Evolutionary conservation across 2,113 vertebrate genomes (phyloP).

Genomic region (Phalacrocorax aristotelis): DNA sequence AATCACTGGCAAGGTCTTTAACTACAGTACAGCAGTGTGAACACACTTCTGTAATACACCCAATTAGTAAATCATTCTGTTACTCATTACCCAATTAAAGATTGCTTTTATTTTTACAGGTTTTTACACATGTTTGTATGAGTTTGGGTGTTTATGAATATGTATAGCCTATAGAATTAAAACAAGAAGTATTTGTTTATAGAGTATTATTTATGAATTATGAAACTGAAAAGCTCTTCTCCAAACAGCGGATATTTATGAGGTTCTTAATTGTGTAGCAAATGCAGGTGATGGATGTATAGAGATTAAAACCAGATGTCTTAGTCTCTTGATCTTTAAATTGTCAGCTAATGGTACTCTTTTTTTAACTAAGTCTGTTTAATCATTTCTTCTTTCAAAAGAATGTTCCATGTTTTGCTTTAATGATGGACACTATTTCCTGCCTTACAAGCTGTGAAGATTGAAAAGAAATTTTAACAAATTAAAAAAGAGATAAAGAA

Average conservation of each 20-base stretch:
- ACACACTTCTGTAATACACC: not conserved
- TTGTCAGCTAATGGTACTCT: conserved; percentile 25
- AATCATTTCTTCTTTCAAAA: conserved; percentile 50
- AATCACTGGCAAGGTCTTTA: not conserved
- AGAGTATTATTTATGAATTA: conserved; percentile 55
- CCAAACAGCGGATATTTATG: conserved; percentile 50
- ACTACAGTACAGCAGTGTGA: not conserved
- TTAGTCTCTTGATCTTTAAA: conserved; percentile 45
- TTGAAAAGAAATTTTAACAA: conserved; percentile 4
- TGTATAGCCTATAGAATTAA: not conserved
- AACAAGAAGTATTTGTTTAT: conserved; percentile 16
- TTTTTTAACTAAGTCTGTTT: not conserved
- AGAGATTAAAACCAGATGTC: conserved; percentile 71
- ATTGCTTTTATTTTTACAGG: not conserved
- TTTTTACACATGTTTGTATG: not conserved
- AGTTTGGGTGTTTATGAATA: not conserved
- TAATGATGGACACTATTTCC: conserved; percentile 5
- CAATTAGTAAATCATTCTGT: conserved; percentile 26
- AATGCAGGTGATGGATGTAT: conserved; percentile 55
- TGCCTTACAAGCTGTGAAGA: not conserved
- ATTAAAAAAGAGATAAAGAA: not conserved
- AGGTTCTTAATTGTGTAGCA: conserved; percentile 60
- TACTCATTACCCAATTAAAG: not conserved
- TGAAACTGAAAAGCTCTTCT: conserved; percentile 39
- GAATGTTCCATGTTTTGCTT: not conserved